Evolutionary conservation across 2,888 invertebrate species (phyloP), one percentile per base, ranked within the genome.

Genomic region (Drosophila nigritarsus): DNA sequence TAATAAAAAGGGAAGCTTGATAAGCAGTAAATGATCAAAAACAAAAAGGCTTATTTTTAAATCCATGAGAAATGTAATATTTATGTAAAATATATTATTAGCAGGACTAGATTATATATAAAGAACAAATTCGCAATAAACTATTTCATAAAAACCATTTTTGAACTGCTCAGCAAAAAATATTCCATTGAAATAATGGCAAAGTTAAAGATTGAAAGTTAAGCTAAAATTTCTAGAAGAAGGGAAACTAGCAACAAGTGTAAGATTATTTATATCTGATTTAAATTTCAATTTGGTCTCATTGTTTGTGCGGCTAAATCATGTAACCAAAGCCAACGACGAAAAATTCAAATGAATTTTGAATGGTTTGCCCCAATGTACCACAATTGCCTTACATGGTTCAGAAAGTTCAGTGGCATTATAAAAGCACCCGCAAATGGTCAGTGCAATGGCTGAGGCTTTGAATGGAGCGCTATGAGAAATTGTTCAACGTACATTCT

Each of bases 401-500:
- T 73, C 70, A 67, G 30, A 65, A 34, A 48, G 42, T 45, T 54
- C 30, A 51, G 51, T 40, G 64, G 50, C 38, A 65, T 54, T 59
- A 59, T 58, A 77, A 69, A 74, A 48, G 69, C 51, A 65, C 50
- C 65, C 68, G 59, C 77, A 68, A 76, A 63, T 75, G 82, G 85
- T 70, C 88, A 81, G 67, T 76, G 77, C 75, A 75, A 73, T 32
- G 66, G 50, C 65, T 54, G 51, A 36, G 65, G 66, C 75, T 62
- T 55, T 68, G 71, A 83, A 69, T 75, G 67, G 55, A 61, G 20
- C 34, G 49, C 59, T 55, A 75, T 83, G 88, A 83, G 75, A 88
- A 82, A 88, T 87, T 65, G 65, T 71, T 45, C 61, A 53, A 62
- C 34, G 45, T 48, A 59, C 68, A 71, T 36, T 53, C 36, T 53